Conservation (phyloP, 2,888 invertebrate genomes). For the Apodemia hepburni region DNA sequence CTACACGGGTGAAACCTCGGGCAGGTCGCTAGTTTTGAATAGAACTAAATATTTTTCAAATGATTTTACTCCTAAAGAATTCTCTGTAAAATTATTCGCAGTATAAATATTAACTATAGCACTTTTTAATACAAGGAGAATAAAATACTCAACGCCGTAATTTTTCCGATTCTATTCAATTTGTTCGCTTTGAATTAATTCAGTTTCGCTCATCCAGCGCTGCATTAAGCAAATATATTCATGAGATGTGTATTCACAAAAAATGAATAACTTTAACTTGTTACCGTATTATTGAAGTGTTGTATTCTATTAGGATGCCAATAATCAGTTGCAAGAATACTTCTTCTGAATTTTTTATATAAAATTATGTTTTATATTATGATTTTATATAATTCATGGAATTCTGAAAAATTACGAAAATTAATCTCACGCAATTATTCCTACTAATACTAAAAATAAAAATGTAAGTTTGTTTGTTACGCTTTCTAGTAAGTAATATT, state of each 20-base stretch:
- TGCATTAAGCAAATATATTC: constrained; percentile 56
- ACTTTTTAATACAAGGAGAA: constrained; percentile 14
- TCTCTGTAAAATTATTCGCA: constrained; percentile 14
- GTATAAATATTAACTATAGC: constrained; percentile 11
- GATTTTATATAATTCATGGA: too few relatives aligned
- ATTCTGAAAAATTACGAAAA: too few relatives aligned
- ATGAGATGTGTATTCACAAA: constrained; percentile 39
- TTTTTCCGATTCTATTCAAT: constrained; percentile 48
- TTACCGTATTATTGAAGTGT: constrained; percentile 17
- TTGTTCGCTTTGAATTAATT: constrained; percentile 45
- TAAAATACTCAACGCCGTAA: constrained; percentile 30
- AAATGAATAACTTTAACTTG: constrained; percentile 33
- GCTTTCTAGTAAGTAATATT: too few relatives aligned
- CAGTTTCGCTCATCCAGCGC: constrained; percentile 37
- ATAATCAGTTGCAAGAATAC: neutral
- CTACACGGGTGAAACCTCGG: too few relatives aligned
- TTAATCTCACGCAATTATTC: too few relatives aligned
- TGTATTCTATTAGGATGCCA: neutral
- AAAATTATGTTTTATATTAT: too few relatives aligned
- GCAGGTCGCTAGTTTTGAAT: too few relatives aligned
- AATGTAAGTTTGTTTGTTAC: too few relatives aligned
- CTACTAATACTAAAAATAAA: too few relatives aligned
- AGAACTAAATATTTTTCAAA: neutral
- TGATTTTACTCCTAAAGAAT: constrained; percentile 33
- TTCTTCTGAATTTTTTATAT: too few relatives aligned